phyloP scores from a whole-genome alignment of 2,888 invertebrate genomes.

The Drosophila yooni region DNA sequence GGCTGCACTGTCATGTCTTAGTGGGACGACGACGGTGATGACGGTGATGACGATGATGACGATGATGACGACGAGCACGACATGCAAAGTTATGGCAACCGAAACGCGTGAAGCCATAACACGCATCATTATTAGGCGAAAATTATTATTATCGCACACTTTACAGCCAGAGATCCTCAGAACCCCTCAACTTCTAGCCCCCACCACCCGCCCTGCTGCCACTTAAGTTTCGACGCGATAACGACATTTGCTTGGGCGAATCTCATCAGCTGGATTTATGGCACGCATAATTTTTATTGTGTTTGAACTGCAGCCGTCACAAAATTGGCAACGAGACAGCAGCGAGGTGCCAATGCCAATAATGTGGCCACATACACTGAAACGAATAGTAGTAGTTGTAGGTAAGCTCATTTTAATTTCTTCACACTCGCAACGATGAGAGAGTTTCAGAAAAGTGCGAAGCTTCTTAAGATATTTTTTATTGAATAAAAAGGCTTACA shows the following conservation, averaged over 20 bases:
- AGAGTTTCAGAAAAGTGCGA: not conserved
- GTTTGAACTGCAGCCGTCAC: constrained; percentile 70
- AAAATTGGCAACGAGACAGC: constrained; percentile 58
- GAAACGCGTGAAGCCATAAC: constrained; percentile 72
- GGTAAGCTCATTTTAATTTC: not conserved
- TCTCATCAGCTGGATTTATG: constrained; percentile 82
- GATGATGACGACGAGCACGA: constrained; percentile 16
- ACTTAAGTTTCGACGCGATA: constrained; percentile 71
- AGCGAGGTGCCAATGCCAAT: constrained; percentile 58
- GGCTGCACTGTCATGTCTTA: constrained; percentile 62
- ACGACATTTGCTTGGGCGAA: constrained; percentile 72
- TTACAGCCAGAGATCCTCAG: constrained; percentile 37
- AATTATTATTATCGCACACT: constrained; percentile 80
- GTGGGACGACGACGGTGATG: constrained; percentile 1
- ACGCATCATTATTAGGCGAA: constrained; percentile 81
- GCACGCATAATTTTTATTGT: constrained; percentile 81
- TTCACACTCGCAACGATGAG: not conserved
- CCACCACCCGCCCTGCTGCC: constrained; percentile 11
- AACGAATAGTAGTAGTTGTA: not conserved
- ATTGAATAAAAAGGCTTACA: not conserved
- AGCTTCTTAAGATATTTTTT: not conserved
- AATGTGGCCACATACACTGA: constrained; percentile 44
- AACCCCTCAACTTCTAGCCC: not conserved
- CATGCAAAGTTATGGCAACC: constrained; percentile 76
- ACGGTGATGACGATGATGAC: constrained; percentile 44